phyloP scores from a whole-genome alignment of 2,888 invertebrate species.

The Odontothrips loti region DNA sequence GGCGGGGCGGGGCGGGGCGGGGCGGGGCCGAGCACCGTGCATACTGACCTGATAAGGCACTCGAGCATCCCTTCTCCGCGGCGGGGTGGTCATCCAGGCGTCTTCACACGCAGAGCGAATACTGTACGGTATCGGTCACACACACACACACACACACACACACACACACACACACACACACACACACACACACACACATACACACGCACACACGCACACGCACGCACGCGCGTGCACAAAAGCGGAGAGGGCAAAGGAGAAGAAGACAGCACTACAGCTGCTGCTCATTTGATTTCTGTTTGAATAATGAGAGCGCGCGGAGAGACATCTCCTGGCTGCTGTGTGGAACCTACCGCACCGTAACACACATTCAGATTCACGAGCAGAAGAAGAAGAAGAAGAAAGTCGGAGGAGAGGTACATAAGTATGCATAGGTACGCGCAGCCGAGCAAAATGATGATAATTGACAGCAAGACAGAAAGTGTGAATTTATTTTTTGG shows the following conservation, averaged over 20 bases:
- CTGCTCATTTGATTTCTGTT: no score
- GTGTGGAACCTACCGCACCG: no score
- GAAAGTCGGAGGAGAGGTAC: no score
- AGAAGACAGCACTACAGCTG: neutral
- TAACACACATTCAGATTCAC: no score
- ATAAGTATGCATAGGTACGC: no score
- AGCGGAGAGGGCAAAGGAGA: neutral
- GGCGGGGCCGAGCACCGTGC: neutral
- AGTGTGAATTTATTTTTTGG: no score
- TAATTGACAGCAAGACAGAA: no score
- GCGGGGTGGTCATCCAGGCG: neutral
- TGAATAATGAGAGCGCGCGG: no score
- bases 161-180: neutral
- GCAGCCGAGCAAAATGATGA: no score
- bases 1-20: neutral
- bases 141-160: slow-evolving; percentile 4
- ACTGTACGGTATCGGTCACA: neutral
- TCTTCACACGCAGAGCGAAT: no score
- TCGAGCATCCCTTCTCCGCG: neutral
- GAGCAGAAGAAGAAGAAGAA: no score
- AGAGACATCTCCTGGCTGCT: no score
- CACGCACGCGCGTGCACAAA: neutral
- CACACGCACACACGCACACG: neutral
- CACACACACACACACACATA: neutral
- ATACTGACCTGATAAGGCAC: slow-evolving; percentile 22